Evolutionary conservation across 2,797 vertebrate species (phyloP).

Genomic region (Enteromius thamalakanensis): DNA sequence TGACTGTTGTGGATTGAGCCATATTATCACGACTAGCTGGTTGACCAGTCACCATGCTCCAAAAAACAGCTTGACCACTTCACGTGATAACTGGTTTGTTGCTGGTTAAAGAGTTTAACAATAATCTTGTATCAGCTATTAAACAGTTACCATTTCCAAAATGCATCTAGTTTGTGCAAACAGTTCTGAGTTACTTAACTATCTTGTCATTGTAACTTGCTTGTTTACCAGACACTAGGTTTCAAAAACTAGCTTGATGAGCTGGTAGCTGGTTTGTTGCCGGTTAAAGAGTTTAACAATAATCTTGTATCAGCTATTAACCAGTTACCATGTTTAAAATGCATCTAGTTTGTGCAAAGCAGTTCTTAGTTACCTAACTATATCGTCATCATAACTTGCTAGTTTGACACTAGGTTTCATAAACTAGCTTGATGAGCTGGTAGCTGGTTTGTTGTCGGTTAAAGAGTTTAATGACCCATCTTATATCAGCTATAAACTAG

Average conservation of each 20-base stretch:
- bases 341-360: neutral
- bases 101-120: neutral
- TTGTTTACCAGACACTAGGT: neutral
- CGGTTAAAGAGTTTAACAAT: neutral
- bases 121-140: neutral
- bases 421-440: neutral
- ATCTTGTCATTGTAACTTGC: neutral
- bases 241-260: neutral
- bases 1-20: neutral
- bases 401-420: neutral
- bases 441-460: neutral
- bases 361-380: neutral
- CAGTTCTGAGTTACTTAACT: neutral
- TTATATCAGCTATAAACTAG: neutral
- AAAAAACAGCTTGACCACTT: slow-evolving; percentile 1
- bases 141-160: neutral
- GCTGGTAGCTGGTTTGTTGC: neutral
- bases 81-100: neutral
- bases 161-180: neutral
- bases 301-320: neutral
- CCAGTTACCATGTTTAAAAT: neutral
- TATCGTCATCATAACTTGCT: neutral
- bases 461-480: neutral
- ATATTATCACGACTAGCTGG: neutral
- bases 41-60: neutral